Base-by-base conservation (phyloP, 2,888 invertebrate genomes). In the Podabrus alpinus region DNA sequence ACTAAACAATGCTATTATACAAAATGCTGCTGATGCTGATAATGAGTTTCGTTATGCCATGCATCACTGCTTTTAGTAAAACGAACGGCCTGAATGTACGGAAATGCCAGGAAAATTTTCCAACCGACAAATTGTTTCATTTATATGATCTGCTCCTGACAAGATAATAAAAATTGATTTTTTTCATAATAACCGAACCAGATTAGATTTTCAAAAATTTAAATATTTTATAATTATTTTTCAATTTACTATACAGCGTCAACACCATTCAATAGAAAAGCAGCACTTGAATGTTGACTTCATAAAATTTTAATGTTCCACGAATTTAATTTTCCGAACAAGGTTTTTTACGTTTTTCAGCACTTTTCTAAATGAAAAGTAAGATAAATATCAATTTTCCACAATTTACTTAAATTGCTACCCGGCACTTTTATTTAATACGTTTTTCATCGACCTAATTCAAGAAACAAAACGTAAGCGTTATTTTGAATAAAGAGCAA, bases 61-160 rank as follows among this genome's bases (percentile, higher is more conserved):
- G 69, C 69, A 71, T 66, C 64, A 25, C 25, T 71, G 69, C 61
- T 21, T 66, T 70, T 21, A 45, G 45, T n/a, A 67, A 69, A 69
- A 24, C 24, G 60, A 62, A 69, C 60, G 24, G 62, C 24, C 11
- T 45, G 62, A 69, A 61, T 69, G 9, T 68, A 15, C 15, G 66
- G 17, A 17, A 59, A 59, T 71, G 66, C 62, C 29, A 66, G 61
- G 11, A 60, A 67, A 72, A 60, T 72, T 68, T 60, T 59, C 15
- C 17, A 68, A 61, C 60, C 72, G 72, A 72, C 67, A 72, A 72
- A 72, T 72, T 72, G 72, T 72, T 67, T 72, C 60, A 61, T 61
- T 68, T 61, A 61, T 72, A 60, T 71, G 59, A 68, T 72, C 16
- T 15, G 62, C 62, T 9, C 62, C 17, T 10, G 62, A 19, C 62